Conservation (phyloP, 2,888 invertebrate species). For the Himalopsyche kuldschensis region DNA sequence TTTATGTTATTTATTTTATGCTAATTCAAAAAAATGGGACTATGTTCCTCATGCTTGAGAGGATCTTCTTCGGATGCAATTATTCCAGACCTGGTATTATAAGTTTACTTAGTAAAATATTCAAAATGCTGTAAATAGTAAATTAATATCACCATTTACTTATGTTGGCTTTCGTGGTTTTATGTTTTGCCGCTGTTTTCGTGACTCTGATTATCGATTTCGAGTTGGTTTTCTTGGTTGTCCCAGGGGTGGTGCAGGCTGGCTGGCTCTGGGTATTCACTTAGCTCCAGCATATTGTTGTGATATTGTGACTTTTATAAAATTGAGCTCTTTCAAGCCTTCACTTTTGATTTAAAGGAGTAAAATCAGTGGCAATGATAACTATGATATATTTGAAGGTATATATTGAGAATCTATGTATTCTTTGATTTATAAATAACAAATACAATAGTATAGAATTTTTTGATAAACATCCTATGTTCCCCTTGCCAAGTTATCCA, state of each 20-base stretch:
- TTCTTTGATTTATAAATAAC: too few species aligned
- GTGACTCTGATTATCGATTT: slow-evolving; percentile 28
- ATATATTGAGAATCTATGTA: neutral
- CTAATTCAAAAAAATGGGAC: slow-evolving; percentile 48
- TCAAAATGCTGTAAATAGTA: neutral
- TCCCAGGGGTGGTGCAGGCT: slow-evolving; percentile 4
- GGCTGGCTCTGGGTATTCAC: neutral
- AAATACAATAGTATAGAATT: too few species aligned
- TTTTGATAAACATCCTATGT: too few species aligned
- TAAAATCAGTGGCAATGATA: slow-evolving; percentile 23
- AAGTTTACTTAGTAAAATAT: neutral
- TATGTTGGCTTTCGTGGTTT: slow-evolving; percentile 3
- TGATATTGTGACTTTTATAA: neutral
- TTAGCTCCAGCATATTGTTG: neutral
- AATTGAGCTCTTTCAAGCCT: neutral
- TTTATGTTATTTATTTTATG: neutral
- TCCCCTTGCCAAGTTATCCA: too few species aligned
- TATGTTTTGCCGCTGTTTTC: slow-evolving; percentile 28
- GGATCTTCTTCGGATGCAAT: slow-evolving; percentile 59
- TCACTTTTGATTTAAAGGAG: neutral
- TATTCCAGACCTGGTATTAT: slow-evolving; percentile 62
- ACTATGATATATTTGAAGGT: slow-evolving; percentile 38
- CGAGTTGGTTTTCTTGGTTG: neutral
- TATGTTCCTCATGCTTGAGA: slow-evolving; percentile 59
- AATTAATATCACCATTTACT: neutral